Percentiles rank a stretch among this genome's conserved stretches.
These are phyloP conservation scores for Cyprinodon tularosa DNA, from an alignment of 2,113 vertebrate genomes.

Conservation along the genomic window DNA sequence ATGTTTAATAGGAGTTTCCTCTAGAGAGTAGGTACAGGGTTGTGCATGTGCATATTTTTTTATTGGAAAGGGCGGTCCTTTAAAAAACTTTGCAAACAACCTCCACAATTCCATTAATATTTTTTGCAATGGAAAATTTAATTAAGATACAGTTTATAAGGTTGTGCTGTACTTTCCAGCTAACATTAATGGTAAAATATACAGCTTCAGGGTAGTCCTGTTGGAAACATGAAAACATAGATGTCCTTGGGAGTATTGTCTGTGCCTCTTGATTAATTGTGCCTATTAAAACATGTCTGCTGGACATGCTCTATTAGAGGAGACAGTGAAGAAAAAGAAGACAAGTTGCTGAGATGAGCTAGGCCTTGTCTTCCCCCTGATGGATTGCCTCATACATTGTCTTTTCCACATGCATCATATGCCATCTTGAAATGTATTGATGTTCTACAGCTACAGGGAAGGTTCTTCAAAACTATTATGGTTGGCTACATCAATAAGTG, in stretches of 20 bases:
- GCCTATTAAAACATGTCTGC: constrained; percentile 73
- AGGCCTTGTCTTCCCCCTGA: constrained; percentile 58
- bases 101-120: no score
- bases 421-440: constrained; percentile 68
- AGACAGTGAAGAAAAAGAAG: constrained; percentile 37
- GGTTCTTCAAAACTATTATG: constrained; percentile 10
- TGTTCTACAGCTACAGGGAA: constrained; percentile 16
- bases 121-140: no score
- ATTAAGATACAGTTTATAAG: neutral
- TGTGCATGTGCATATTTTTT: no score
- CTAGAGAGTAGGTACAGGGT: no score
- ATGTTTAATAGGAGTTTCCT: no score
- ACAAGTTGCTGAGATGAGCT: constrained; percentile 39
- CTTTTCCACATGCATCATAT: constrained; percentile 71
- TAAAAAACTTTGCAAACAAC: no score
- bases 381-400: constrained; percentile 72
- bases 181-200: constrained; percentile 8
- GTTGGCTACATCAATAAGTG: constrained; percentile 39
- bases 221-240: constrained; percentile 34
- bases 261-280: constrained; percentile 73
- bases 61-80: no score
- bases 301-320: constrained; percentile 43
- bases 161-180: constrained; percentile 2
- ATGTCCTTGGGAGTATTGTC: constrained; percentile 38
- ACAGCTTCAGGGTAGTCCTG: constrained; percentile 14